Conservation (phyloP, 2,113 vertebrate species). For the Sturnus vulgaris region DNA sequence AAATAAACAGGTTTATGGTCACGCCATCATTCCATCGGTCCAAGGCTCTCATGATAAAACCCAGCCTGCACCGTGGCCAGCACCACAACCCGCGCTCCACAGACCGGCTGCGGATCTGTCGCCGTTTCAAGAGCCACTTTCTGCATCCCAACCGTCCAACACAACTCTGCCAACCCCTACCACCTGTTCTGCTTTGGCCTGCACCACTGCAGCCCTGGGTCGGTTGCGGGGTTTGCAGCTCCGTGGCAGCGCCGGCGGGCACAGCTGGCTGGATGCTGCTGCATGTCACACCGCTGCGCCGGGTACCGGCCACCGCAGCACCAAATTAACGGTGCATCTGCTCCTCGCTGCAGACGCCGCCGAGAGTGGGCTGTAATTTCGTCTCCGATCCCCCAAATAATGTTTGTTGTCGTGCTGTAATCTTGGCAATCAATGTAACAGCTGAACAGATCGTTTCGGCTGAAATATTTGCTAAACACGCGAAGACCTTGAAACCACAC, state of each 20-base stretch:
- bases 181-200: not conserved
- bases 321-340: slow-evolving; percentile 68
- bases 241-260: not conserved
- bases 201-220: not conserved
- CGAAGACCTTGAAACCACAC: slow-evolving; percentile 76
- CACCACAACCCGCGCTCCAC: not conserved
- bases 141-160: not conserved
- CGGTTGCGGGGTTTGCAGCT: not conserved
- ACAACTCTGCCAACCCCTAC: not conserved
- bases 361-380: slow-evolving; percentile 67
- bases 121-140: not conserved
- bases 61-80: not conserved
- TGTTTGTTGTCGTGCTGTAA: slow-evolving; percentile 72
- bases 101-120: not conserved
- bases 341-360: slow-evolving; percentile 62
- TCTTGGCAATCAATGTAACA: slow-evolving; percentile 76
- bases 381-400: slow-evolving; percentile 67
- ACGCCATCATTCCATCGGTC: fast-evolving
- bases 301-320: slow-evolving; percentile 39
- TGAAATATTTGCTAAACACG: slow-evolving; percentile 80
- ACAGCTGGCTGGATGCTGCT: not conserved
- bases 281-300: not conserved
- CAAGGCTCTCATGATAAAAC: not conserved
- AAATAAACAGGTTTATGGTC: not conserved
- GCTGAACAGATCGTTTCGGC: slow-evolving; percentile 75